phyloP scores from a whole-genome alignment of 2,113 vertebrate species.

The Hystrix brachyura region DNA sequence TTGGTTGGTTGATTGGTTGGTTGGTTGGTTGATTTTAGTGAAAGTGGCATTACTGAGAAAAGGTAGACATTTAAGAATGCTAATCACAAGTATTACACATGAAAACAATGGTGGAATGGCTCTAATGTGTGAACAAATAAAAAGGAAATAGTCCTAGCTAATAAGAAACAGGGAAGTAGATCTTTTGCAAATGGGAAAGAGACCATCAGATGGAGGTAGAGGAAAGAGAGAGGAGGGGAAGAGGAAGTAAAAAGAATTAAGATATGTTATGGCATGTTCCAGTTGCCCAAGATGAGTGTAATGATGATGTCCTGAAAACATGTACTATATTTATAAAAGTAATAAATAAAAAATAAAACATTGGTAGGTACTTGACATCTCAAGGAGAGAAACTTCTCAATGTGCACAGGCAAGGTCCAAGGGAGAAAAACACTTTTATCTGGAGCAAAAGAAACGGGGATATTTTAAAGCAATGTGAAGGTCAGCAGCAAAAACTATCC shows the following conservation, averaged over 20 bases:
- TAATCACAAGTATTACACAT: background rate
- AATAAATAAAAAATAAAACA: background rate
- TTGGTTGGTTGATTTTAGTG: background rate
- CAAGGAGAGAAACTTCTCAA: conserved; percentile 17
- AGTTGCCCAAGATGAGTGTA: background rate
- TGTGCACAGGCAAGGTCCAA: background rate
- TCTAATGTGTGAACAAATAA: background rate
- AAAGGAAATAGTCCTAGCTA: conserved; percentile 19
- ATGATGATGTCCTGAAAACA: background rate
- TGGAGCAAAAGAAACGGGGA: background rate
- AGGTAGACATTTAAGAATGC: background rate
- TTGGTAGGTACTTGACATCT: background rate
- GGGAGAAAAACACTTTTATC: background rate
- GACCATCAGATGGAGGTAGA: background rate
- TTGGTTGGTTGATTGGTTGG: background rate
- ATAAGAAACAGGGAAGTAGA: background rate
- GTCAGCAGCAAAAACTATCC: background rate
- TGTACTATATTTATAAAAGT: too few relatives aligned
- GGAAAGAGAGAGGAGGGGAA: background rate
- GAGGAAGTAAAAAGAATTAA: background rate
- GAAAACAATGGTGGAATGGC: background rate
- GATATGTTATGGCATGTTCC: background rate
- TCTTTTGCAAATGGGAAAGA: background rate
- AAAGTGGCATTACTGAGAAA: conserved; percentile 17
- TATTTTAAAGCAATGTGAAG: background rate